Evolutionary conservation across 2,888 invertebrate species (phyloP).

Genomic region (Melipona bicolor): DNA sequence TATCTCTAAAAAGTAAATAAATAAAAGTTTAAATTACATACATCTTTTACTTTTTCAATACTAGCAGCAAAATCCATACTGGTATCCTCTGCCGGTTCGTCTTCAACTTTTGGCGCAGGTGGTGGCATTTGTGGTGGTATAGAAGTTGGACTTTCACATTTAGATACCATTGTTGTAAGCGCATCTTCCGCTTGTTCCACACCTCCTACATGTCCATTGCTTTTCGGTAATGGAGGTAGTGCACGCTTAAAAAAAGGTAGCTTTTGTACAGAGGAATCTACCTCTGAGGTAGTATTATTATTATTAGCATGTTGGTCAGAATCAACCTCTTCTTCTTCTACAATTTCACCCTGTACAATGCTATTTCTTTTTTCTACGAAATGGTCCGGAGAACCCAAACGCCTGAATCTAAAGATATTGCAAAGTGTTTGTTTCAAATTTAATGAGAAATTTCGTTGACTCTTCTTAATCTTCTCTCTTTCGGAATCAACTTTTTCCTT

Average conservation of each 20-base stretch:
- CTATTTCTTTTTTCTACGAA: conserved; percentile 81
- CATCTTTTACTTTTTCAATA: conserved; percentile 97
- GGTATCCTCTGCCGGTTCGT: conserved; percentile 84
- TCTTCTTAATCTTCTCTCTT: conserved; percentile 87
- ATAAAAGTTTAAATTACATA: conserved; percentile 85
- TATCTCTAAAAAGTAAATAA: background rate
- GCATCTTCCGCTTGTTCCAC: conserved; percentile 83
- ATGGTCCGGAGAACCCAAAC: conserved; percentile 85
- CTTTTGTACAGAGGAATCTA: conserved; percentile 83
- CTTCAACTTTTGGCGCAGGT: conserved; percentile 85
- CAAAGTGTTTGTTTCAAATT: conserved; percentile 94
- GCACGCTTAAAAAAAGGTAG: conserved; percentile 88
- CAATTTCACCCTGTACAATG: conserved; percentile 81
- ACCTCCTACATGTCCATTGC: conserved; percentile 82
- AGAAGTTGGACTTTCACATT: conserved; percentile 79
- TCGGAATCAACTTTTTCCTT: conserved; percentile 83
- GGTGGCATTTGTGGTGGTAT: conserved; percentile 75
- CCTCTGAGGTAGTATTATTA: conserved; percentile 78
- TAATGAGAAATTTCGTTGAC: conserved; percentile 88
- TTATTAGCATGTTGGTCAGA: conserved; percentile 78
- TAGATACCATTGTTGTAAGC: conserved; percentile 76
- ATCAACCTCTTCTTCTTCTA: conserved; percentile 80
- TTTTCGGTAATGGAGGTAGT: conserved; percentile 88
- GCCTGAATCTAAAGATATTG: conserved; percentile 91
- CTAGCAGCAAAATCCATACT: conserved; percentile 95